Base-by-base conservation (phyloP, 2,113 vertebrate genomes). In the Ochotona curzoniae region DNA sequence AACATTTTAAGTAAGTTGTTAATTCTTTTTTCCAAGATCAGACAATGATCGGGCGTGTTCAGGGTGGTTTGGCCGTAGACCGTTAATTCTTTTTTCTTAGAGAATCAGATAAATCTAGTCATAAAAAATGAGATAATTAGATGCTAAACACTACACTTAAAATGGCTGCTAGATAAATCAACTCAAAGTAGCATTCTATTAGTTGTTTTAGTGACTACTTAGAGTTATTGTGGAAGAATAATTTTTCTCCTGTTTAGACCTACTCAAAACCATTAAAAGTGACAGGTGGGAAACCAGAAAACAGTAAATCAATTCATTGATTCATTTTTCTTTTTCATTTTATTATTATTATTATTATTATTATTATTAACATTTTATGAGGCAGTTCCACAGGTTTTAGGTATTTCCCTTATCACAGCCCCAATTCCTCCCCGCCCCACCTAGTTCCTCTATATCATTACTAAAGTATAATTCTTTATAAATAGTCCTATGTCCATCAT, bases 1-100 rank as follows among this genome's bases (percentile, higher is more conserved):
- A 86, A 67, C 17, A 83, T 73, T 95, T 93, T 76, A 91, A 79
- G 69, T 67, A 83, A 66, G 28, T 66, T 30, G 8, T 83, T 57
- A 70, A 7, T 89, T 75, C 6, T 83, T 94, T 44, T 44, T 44
- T 44, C 38, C 38, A 6, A 44, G 38, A 3, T 44, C 38, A 44
- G 38, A 44, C 38, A 44, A 44, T n/a, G 38, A 44, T 44, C 4
- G 6, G 38, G 38, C 38, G 38, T 6, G 38, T 44, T 44, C 38
- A 44, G 38, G 6, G 38, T 44, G 38, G 38, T 44, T 4, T 44
- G 38, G 38, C 38, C 38, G 6, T 44, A 44, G 38, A 44, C 3
- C 6, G 38, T 44, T 44, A 44, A 44, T 44, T 92, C 21, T 86
- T 17, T 87, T 87, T 76, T 76, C 49, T 95, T 86, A 32, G 9